Base-by-base conservation (phyloP, 2,888 invertebrate genomes). In the Sarcophaga caerulescens region DNA sequence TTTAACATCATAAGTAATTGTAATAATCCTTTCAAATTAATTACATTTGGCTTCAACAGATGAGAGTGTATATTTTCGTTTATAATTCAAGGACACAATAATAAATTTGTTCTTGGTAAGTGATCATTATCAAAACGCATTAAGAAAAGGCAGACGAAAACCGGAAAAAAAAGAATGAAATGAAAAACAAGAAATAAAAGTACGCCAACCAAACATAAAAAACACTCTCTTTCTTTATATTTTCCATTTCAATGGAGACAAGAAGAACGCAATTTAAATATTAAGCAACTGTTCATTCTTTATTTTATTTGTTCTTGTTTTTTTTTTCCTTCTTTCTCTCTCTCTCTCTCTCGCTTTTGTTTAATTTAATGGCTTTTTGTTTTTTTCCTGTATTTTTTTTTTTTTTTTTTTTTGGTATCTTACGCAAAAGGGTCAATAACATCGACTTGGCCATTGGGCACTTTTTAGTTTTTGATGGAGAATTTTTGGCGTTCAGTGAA, bases 361-460 rank as follows among this genome's bases (percentile, higher is more conserved):
- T 35, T 35, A 10, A 35, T 35, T 35, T 35, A 35, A 8, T 35
- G 35, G 6, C 35, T 35, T 35, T 35, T 35, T 35, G 2, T 8
- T 77, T 85, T 78, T n/a, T n/a, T n/a, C n/a, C n/a, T n/a, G n/a
- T n/a, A n/a, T n/a, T n/a, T n/a, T n/a, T n/a, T n/a, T n/a, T 35
- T 73, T 69, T 74, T 52, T 71, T 0, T 69, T 10, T 59, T 75
- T 45, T 78, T 74, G 25, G 65, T 69, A 66, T 83, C 81, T 83
- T 84, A 82, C 80, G 84, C 87, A 87, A 81, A 63, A 88, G 85
- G 88, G 86, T 88, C 88, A 88, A 88, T 88, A 88, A 88, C 88
- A 88, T 77, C 66, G 71, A 70, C 70, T 85, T 87, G 87, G 81
- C 88, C 86, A 88, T 78, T 85, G 86, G 80, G 65, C 78, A 71